A percentile compares a stretch with the other conserved stretches of the same genome.
These are phyloP conservation scores for Agrypnia vestita DNA, from an alignment of 1,140 invertebrate genomes.

Conservation along the genomic window DNA sequence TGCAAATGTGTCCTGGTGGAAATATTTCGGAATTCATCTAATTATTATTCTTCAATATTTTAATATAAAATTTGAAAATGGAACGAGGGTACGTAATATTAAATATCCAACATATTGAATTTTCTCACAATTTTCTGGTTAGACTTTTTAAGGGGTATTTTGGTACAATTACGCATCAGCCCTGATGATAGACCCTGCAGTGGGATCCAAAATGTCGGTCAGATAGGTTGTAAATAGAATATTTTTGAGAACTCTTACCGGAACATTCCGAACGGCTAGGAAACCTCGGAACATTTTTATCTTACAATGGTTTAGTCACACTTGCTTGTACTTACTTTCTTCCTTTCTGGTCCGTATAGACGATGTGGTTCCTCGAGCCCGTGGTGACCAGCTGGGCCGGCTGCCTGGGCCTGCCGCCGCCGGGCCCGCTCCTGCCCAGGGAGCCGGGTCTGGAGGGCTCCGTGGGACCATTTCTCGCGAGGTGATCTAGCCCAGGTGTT, in stretches of 20 bases:
- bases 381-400: slow-evolving; percentile 56
- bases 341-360: slow-evolving; percentile 72
- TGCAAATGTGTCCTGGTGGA: slow-evolving; percentile 6
- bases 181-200: no score
- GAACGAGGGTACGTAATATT: no score
- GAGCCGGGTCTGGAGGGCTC: slow-evolving; percentile 36
- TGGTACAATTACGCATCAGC: no score
- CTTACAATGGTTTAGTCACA: not conserved
- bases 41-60: slow-evolving; percentile 8
- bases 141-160: no score
- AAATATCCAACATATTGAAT: no score
- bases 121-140: no score
- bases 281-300: no score
- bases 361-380: slow-evolving; percentile 68
- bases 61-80: no score
- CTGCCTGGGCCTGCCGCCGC: slow-evolving; percentile 21
- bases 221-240: no score
- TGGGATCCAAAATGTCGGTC: no score
- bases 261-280: no score
- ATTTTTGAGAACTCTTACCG: no score
- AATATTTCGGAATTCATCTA: not conserved
- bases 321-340: slow-evolving; percentile 68
- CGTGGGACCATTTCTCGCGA: slow-evolving; percentile 41
- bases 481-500: slow-evolving; percentile 50
- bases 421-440: slow-evolving; percentile 44